Conservation (phyloP, 2,888 invertebrate genomes). For the Venusia cambrica region DNA sequence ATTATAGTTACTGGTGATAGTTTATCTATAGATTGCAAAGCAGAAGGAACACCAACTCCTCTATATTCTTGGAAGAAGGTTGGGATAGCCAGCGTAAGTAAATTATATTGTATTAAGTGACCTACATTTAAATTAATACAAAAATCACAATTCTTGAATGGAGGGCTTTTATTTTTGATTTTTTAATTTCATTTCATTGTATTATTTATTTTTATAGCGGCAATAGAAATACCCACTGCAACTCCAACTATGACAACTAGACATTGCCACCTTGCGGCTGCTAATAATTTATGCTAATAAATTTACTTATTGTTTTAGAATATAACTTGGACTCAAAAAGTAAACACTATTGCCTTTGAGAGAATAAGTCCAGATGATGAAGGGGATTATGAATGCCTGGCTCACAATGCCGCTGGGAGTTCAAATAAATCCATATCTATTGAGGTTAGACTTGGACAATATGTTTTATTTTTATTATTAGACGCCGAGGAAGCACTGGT, state of each 20-base stretch:
- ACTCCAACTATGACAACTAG: no score
- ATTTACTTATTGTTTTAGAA: not conserved
- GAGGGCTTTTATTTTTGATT: no score
- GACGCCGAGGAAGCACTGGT: no score
- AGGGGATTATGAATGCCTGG: conserved; percentile 59
- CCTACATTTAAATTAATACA: no score
- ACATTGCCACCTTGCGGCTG: no score
- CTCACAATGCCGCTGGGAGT: conserved; percentile 50
- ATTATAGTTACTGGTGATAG: conserved; percentile 40
- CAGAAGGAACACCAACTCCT: conserved; percentile 54
- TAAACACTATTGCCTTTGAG: conserved; percentile 49
- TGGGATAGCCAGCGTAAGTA: no score
- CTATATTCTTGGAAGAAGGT: conserved; percentile 53
- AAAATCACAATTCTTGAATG: no score
- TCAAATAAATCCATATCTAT: conserved; percentile 40
- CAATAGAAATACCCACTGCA: no score
- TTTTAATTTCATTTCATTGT: no score
- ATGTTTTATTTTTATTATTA: no score
- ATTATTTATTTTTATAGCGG: no score
- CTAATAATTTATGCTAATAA: conserved; percentile 9
- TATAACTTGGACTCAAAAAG: conserved; percentile 41
- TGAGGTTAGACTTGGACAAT: conserved; percentile 50
- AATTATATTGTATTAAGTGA: no score
- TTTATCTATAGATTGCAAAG: conserved; percentile 53
- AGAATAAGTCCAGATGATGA: conserved; percentile 43